Conservation (phyloP, 2,797 vertebrate genomes). For the Oreochromis grahami region DNA sequence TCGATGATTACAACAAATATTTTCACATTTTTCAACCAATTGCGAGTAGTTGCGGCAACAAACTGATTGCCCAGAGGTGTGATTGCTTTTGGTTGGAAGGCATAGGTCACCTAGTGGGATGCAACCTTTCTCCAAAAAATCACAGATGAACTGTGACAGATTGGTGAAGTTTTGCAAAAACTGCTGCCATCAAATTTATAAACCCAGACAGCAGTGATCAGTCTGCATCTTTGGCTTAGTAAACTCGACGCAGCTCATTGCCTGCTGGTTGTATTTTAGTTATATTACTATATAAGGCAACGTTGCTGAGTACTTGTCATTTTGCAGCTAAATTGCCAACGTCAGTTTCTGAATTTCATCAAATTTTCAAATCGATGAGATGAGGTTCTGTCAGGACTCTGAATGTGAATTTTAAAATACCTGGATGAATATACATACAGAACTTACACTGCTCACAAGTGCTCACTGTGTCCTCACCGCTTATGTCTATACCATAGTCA, state of each 20-base stretch:
- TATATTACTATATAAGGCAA: not conserved
- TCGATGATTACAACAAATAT: not conserved
- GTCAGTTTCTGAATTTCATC: not conserved
- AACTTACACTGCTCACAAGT: not conserved
- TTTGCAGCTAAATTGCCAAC: not conserved
- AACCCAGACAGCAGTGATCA: not conserved
- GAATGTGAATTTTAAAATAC: not conserved
- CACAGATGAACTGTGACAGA: not conserved
- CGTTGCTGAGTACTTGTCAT: not conserved
- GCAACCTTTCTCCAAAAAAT: not conserved
- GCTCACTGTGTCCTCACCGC: not conserved
- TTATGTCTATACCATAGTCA: not conserved
- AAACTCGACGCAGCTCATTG: not conserved
- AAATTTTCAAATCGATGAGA: not conserved
- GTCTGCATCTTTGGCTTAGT: not conserved
- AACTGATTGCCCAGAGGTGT: not conserved
- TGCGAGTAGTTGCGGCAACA: not conserved
- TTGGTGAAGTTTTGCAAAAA: not conserved
- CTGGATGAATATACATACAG: not conserved
- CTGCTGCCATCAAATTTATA: not conserved
- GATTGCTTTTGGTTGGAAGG: not conserved
- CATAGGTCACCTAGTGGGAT: not conserved
- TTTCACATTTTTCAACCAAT: not conserved
- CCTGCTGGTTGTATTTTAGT: not conserved
- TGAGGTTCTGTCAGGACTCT: not conserved